Evolutionary conservation across 2,797 vertebrate species (phyloP).

Genomic region (Helicolenus hilgendorfi): DNA sequence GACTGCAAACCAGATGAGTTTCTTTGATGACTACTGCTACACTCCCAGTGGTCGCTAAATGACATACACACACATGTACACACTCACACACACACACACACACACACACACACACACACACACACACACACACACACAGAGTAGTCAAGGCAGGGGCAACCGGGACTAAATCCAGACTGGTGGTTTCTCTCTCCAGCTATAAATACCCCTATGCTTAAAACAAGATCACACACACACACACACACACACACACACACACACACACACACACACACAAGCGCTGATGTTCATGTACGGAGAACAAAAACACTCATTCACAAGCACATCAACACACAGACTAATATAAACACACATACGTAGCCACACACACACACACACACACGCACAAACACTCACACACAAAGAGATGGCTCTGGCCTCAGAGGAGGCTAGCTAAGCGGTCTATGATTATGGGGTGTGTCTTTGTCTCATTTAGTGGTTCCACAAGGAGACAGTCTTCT

Average conservation of each 20-base stretch:
- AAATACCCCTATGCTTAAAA: constrained; percentile 85
- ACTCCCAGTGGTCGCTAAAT: constrained; percentile 75
- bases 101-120: constrained; percentile 25
- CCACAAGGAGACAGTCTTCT: constrained; percentile 88
- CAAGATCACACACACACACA: constrained; percentile 64
- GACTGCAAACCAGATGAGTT: constrained; percentile 70
- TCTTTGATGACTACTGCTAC: constrained; percentile 81
- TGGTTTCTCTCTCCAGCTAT: constrained; percentile 84
- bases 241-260: constrained; percentile 13
- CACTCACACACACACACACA: constrained; percentile 20
- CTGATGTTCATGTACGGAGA: neutral
- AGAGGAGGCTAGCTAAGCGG: constrained; percentile 84
- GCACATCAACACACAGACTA: constrained; percentile 22
- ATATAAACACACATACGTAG: constrained; percentile 20
- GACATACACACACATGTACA: constrained; percentile 27
- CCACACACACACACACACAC: constrained; percentile 17
- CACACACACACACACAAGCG: neutral
- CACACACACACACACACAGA: constrained; percentile 20
- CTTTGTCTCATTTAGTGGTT: constrained; percentile 91
- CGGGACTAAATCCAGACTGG: constrained; percentile 84
- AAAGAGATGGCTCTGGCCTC: constrained; percentile 83
- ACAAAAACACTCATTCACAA: constrained; percentile 45
- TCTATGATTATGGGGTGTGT: constrained; percentile 90
- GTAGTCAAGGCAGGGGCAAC: constrained; percentile 74
- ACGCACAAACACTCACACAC: constrained; percentile 55